Conservation (phyloP, 1,140 invertebrate genomes). For the Brachionus rotundiformis region DNA sequence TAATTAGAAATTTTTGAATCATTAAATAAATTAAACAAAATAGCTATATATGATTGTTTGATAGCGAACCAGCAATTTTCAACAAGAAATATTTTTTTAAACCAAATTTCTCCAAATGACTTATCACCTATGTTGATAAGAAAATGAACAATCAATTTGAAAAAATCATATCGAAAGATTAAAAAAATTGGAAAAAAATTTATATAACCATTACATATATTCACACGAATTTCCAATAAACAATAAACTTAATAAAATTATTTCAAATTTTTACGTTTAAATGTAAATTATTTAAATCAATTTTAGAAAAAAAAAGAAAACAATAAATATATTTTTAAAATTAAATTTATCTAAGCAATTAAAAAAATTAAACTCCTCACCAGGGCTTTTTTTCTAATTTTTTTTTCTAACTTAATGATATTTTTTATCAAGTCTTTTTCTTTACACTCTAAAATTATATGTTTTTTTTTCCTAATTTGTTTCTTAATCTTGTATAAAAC, state of each 20-base stretch:
- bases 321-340: neutral
- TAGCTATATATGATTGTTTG: neutral
- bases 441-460: neutral
- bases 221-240: neutral
- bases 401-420: constrained; percentile 11
- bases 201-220: neutral
- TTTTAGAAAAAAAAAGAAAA: neutral
- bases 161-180: neutral
- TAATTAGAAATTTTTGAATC: constrained; percentile 15
- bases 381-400: constrained; percentile 7
- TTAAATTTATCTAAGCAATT: neutral
- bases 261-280: neutral
- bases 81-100: neutral
- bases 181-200: neutral
- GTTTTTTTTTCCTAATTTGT: constrained; percentile 6
- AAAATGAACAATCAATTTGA: neutral
- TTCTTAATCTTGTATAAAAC: neutral
- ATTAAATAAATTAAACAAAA: neutral
- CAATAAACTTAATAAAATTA: neutral
- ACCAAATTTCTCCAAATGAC: neutral
- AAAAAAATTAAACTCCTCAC: neutral
- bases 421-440: neutral
- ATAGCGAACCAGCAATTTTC: neutral
- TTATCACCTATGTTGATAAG: neutral
- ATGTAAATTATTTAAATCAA: neutral